Conservation (phyloP, 2,113 vertebrate genomes). For the Aldabrachelys gigantea region DNA sequence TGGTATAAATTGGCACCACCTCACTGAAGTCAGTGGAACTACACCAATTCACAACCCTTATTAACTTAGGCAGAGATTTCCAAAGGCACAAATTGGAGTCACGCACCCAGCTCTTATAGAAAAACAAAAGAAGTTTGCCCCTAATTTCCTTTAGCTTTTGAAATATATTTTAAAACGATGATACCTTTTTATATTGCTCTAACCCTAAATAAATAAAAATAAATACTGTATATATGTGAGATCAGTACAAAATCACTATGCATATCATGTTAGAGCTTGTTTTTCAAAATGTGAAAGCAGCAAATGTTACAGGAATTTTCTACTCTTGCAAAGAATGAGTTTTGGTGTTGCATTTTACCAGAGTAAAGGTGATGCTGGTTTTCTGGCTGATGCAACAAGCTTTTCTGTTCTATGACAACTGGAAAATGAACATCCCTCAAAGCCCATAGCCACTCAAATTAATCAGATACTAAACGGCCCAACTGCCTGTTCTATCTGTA, state of each 20-base stretch:
- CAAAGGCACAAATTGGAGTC: not conserved
- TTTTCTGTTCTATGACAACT: not conserved
- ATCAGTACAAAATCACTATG: not conserved
- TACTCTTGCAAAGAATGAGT: not conserved
- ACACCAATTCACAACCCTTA: not conserved
- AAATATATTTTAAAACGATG: not conserved
- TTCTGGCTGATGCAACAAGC: not conserved
- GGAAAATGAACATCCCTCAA: not conserved
- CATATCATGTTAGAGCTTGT: not conserved
- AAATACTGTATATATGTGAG: not conserved
- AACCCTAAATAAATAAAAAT: not conserved
- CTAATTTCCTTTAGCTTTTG: not conserved
- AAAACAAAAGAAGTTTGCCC: not conserved
- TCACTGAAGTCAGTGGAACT: not conserved
- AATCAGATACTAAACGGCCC: not conserved
- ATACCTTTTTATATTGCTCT: not conserved
- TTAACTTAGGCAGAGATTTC: not conserved
- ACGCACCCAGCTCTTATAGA: not conserved
- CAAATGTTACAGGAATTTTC: not conserved
- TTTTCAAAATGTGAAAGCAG: not conserved
- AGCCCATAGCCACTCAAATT: not conserved
- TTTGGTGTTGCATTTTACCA: not conserved
- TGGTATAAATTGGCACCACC: not conserved
- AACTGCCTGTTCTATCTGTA: not conserved
- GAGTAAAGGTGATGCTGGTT: not conserved